Evolutionary conservation across 2,797 vertebrate genomes (phyloP).

Genomic region (Agapornis canus): DNA sequence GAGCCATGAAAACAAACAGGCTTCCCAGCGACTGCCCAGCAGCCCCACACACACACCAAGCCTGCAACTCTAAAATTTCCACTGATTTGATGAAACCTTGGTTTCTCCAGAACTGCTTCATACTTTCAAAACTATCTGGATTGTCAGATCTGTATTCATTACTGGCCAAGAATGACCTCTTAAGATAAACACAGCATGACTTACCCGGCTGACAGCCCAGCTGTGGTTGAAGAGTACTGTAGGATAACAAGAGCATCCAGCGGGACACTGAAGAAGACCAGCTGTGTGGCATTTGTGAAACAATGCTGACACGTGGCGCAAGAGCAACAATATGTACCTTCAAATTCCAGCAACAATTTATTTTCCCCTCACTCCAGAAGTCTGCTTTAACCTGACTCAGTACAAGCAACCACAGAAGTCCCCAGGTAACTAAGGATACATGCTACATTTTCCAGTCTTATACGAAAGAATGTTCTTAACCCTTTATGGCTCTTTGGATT

Average conservation of each 20-base stretch:
- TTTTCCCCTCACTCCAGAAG: neutral
- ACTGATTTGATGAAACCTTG: accelerated
- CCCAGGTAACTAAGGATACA: neutral
- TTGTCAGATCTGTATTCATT: neutral
- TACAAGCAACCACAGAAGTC: neutral
- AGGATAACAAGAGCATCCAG: neutral
- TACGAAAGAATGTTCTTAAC: neutral
- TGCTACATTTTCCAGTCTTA: neutral
- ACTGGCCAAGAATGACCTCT: neutral
- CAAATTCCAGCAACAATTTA: neutral
- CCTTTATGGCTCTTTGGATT: neutral
- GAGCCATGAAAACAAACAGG: neutral
- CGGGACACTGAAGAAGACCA: accelerated
- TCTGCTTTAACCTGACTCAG: neutral
- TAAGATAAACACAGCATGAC: neutral
- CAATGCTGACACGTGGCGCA: neutral
- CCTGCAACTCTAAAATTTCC: neutral
- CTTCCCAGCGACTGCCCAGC: accelerated
- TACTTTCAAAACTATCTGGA: neutral
- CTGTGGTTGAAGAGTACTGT: neutral
- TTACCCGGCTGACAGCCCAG: neutral
- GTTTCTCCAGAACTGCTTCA: neutral
- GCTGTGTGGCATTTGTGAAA: accelerated
- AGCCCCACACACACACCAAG: accelerated
- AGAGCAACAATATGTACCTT: accelerated